These are phyloP conservation scores for Microtus montanus DNA, from an alignment of 2,113 vertebrate species.

Conservation along the genomic window DNA sequence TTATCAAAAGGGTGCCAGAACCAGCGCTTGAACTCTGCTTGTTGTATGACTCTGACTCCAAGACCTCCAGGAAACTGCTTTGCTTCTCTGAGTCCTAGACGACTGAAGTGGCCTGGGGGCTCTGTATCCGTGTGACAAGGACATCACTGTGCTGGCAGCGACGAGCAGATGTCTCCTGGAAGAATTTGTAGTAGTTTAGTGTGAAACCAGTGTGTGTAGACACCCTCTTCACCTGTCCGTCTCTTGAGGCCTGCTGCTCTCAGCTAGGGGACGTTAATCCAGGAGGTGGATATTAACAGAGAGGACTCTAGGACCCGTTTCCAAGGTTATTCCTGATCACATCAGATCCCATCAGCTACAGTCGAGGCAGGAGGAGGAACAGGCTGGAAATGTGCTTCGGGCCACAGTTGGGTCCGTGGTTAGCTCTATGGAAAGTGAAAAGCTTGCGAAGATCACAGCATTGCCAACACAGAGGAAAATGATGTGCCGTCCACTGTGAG, in stretches of 20 bases:
- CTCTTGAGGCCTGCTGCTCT: background rate
- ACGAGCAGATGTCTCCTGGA: background rate
- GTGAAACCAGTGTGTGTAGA: background rate
- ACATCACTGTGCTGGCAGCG: fast-evolving
- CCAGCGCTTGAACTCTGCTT: background rate
- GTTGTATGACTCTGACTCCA: background rate
- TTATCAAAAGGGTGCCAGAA: background rate
- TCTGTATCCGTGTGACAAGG: background rate
- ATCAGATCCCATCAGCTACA: background rate
- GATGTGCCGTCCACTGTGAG: fast-evolving
- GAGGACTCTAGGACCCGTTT: background rate
- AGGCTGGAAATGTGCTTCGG: fast-evolving
- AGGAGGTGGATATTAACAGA: background rate
- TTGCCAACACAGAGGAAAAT: fast-evolving
- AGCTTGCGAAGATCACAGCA: background rate
- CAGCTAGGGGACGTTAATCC: background rate
- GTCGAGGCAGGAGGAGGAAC: background rate
- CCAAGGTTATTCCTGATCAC: background rate
- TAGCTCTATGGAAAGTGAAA: background rate
- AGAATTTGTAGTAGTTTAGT: background rate
- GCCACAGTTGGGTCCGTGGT: fast-evolving
- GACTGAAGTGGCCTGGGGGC: background rate
- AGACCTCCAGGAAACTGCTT: background rate
- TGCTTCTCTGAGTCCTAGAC: background rate
- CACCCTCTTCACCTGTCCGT: background rate